Conservation (phyloP, 1,140 invertebrate genomes). For the Oncopodura yosiiana region DNA sequence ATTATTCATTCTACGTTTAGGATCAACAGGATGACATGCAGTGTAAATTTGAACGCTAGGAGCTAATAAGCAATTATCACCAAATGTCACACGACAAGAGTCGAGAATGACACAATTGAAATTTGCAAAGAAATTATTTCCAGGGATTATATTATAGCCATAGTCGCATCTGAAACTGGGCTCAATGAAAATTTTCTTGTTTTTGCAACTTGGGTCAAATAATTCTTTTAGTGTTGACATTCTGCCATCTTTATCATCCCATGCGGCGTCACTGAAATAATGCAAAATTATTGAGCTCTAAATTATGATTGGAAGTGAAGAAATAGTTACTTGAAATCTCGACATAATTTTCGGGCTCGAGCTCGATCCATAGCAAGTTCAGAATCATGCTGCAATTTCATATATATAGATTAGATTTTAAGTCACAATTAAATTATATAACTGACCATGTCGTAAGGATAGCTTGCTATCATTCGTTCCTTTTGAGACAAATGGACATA, state of each 20-base stretch:
- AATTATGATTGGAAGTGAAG: no score
- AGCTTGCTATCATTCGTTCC: conserved; percentile 29
- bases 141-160: conserved; percentile 26
- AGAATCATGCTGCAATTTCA: no score
- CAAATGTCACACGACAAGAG: conserved; percentile 24
- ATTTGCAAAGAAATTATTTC: conserved; percentile 33
- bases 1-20: conserved; percentile 12
- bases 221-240: conserved; percentile 2
- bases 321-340: no score
- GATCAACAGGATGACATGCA: conserved; percentile 30
- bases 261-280: not conserved
- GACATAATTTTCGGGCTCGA: no score
- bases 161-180: conserved; percentile 26
- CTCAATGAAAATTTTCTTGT: conserved; percentile 17
- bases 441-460: conserved; percentile 23
- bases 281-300: no score
- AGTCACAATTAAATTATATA: no score
- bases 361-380: no score
- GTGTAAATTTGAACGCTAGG: conserved; percentile 31
- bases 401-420: no score
- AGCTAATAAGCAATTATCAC: conserved; percentile 24
- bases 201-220: conserved; percentile 15
- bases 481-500: conserved; percentile 27
- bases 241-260: conserved; percentile 11
- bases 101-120: conserved; percentile 35